Conservation (phyloP, 2,113 vertebrate genomes). For the Egretta garzetta region DNA sequence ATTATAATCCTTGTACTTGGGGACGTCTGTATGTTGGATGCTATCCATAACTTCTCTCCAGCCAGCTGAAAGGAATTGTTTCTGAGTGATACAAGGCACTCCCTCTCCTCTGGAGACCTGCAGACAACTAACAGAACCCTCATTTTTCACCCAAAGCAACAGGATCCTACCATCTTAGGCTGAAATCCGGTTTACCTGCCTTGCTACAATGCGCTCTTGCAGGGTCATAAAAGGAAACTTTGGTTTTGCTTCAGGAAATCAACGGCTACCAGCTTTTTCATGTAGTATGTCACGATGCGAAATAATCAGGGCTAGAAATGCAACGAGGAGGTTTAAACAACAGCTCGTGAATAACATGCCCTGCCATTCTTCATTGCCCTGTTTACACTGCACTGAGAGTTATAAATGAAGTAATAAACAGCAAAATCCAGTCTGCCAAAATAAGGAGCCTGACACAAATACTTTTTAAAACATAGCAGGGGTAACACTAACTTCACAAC, state of each 20-base stretch:
- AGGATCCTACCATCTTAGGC: neutral
- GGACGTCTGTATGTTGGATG: neutral
- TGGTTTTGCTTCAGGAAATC: neutral
- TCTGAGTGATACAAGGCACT: neutral
- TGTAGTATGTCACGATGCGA: neutral
- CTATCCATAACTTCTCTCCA: neutral
- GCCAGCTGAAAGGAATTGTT: neutral
- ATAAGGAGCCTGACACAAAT: neutral
- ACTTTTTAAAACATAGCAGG: neutral
- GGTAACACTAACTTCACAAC: neutral
- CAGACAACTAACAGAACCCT: neutral
- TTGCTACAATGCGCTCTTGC: neutral
- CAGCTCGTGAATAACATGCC: neutral
- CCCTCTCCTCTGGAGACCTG: neutral
- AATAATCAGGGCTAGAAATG: neutral
- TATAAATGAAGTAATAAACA: constrained; percentile 18
- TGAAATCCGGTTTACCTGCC: neutral
- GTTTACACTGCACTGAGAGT: neutral
- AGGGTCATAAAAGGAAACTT: neutral
- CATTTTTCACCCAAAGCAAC: neutral
- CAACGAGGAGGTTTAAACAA: neutral
- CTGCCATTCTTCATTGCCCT: neutral
- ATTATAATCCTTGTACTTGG: neutral
- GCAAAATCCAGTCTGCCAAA: neutral
- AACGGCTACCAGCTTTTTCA: neutral